These are phyloP conservation scores for Cyaniris semiargus DNA, from an alignment of 2,888 invertebrate species.

Conservation along the genomic window DNA sequence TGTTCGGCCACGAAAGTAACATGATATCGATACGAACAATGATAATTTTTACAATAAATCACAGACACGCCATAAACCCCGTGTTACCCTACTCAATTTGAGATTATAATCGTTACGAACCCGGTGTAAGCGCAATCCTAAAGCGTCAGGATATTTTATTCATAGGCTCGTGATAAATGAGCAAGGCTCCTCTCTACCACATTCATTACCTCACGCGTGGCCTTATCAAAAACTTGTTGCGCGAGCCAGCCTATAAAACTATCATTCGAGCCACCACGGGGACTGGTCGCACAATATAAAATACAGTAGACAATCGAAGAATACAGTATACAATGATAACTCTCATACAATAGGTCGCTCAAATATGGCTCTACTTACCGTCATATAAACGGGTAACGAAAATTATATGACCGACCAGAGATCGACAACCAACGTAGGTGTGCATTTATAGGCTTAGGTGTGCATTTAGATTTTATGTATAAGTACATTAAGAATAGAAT, in stretches of 20 bases:
- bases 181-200: constrained; percentile 68
- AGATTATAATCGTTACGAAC: constrained; percentile 31
- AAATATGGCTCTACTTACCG: not conserved
- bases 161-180: constrained; percentile 76
- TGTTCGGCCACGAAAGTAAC: not conserved
- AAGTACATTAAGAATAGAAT: too few relatives aligned
- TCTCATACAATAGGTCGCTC: not conserved
- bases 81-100: constrained; percentile 33
- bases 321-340: not conserved
- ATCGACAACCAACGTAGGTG: not conserved
- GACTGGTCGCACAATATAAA: constrained; percentile 50
- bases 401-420: not conserved
- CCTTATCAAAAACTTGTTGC: constrained; percentile 77
- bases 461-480: too few relatives aligned
- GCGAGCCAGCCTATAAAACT: constrained; percentile 58
- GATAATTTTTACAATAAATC: constrained; percentile 29
- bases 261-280: constrained; percentile 60
- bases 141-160: constrained; percentile 74
- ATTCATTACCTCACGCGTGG: constrained; percentile 75
- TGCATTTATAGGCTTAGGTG: too few relatives aligned
- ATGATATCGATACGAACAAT: not conserved
- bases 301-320: not conserved
- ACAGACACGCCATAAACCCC: not conserved
- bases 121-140: constrained; percentile 57
- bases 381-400: not conserved